Conservation (phyloP, 1,140 invertebrate genomes). For the Euglossa dilemma region DNA sequence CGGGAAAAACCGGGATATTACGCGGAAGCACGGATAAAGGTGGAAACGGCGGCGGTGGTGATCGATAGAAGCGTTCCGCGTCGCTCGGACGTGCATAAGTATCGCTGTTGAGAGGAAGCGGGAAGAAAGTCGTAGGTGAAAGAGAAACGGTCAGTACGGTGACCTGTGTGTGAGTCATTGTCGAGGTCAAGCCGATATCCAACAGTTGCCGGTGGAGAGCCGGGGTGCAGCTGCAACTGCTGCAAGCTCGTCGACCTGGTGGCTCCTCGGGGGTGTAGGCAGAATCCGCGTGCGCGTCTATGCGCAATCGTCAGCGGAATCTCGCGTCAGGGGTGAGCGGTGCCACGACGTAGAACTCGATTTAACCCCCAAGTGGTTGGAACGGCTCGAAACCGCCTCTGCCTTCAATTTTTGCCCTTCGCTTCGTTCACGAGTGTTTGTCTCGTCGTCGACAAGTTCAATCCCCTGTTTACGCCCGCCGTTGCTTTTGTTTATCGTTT, state of each 20-base stretch:
- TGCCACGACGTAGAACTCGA: not conserved
- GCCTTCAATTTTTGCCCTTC: not conserved
- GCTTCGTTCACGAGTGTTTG: not conserved
- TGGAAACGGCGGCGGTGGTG: not conserved
- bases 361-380: not conserved
- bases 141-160: slow-evolving; percentile 43
- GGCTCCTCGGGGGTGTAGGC: too few relatives aligned
- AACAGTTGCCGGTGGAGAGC: slow-evolving; percentile 14
- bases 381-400: not conserved
- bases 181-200: slow-evolving; percentile 48
- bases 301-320: slow-evolving; percentile 29
- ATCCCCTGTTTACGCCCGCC: not conserved
- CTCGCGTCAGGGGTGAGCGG: not conserved
- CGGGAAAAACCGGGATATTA: not conserved
- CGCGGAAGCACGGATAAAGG: not conserved
- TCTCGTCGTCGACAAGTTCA: not conserved
- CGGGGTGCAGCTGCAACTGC: slow-evolving; percentile 6
- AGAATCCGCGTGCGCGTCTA: not conserved
- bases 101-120: not conserved
- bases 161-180: slow-evolving; percentile 50
- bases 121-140: slow-evolving; percentile 36
- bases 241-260: slow-evolving; percentile 11
- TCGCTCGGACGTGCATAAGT: not conserved
- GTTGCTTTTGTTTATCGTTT: not conserved
- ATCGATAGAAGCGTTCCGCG: slow-evolving; percentile 20